These are phyloP conservation scores for Hirtodrosophila alboralis DNA, from an alignment of 2,888 invertebrate species.

Conservation along the genomic window DNA sequence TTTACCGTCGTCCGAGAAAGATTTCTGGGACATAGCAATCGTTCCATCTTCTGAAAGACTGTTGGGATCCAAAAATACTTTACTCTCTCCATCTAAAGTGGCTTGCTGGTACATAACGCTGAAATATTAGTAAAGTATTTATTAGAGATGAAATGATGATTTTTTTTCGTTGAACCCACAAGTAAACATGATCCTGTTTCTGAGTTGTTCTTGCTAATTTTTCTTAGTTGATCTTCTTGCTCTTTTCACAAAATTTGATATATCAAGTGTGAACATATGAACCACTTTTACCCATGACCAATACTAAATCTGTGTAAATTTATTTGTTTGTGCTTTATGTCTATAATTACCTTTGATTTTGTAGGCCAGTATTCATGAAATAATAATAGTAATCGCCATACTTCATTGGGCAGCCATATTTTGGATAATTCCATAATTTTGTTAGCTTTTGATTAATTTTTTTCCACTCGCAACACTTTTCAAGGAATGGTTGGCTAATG, in stretches of 20 bases:
- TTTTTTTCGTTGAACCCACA: too few species aligned
- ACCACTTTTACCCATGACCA: too few species aligned
- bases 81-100: slow-evolving; percentile 89
- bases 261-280: too few species aligned
- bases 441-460: slow-evolving; percentile 92
- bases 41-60: slow-evolving; percentile 95
- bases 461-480: slow-evolving; percentile 89
- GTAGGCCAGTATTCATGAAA: slow-evolving; percentile 96
- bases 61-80: slow-evolving; percentile 98
- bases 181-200: too few species aligned
- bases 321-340: too few species aligned
- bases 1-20: slow-evolving; percentile 95
- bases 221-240: too few species aligned
- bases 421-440: slow-evolving; percentile 98
- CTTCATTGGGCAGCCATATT: slow-evolving; percentile 93
- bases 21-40: slow-evolving; percentile 89
- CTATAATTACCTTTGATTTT: slow-evolving; percentile 95
- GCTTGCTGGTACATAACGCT: slow-evolving; percentile 97
- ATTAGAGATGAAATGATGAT: too few species aligned
- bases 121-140: slow-evolving; percentile 35
- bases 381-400: slow-evolving; percentile 94
- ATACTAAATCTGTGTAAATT: too few species aligned
- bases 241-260: too few species aligned
- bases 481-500: slow-evolving; percentile 93
- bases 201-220: too few species aligned